Percentiles rank a stretch among this genome's conserved stretches.
Conservation (phyloP, 1,140 invertebrate species). For the Spodoptera litura region DNA sequence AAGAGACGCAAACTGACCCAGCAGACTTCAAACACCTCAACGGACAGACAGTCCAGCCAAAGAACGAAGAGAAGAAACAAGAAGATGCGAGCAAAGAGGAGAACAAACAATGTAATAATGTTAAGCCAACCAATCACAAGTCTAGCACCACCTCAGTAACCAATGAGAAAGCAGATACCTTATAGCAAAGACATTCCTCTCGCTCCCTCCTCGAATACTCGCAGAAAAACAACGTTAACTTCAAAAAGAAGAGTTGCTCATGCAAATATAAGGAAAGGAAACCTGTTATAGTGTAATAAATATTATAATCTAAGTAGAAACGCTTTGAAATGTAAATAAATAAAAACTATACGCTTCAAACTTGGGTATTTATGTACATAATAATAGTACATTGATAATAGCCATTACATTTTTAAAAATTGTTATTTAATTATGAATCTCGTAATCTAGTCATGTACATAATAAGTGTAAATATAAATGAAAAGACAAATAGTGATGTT, state of each 20-base stretch:
- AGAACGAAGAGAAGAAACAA: slow-evolving; percentile 57
- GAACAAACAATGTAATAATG: slow-evolving; percentile 49
- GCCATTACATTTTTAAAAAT: no score
- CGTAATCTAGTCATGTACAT: slow-evolving; percentile 54
- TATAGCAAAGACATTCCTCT: slow-evolving; percentile 79
- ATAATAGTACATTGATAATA: slow-evolving; percentile 25
- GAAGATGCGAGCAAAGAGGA: slow-evolving; percentile 53
- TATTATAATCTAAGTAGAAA: slow-evolving; percentile 21
- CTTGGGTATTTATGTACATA: slow-evolving; percentile 13
- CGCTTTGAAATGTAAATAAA: slow-evolving; percentile 42
- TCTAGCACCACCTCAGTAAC: slow-evolving; percentile 48
- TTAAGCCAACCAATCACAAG: slow-evolving; percentile 42
- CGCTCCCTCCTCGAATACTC: slow-evolving; percentile 69
- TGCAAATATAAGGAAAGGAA: slow-evolving; percentile 75
- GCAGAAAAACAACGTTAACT: slow-evolving; percentile 62
- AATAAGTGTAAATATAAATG: slow-evolving; percentile 60
- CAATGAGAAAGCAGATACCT: slow-evolving; percentile 65
- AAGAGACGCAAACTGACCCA: slow-evolving; percentile 75
- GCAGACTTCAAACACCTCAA: slow-evolving; percentile 73
- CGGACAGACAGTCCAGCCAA: slow-evolving; percentile 66
- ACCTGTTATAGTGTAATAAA: slow-evolving; percentile 70
- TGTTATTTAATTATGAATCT: slow-evolving; percentile 3
- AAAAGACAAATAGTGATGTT: slow-evolving; percentile 80
- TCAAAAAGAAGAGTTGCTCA: slow-evolving; percentile 77
- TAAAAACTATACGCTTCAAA: slow-evolving; percentile 10